Base-by-base conservation (phyloP, 2,797 vertebrate species). In the Myiotriccus ornatus region DNA sequence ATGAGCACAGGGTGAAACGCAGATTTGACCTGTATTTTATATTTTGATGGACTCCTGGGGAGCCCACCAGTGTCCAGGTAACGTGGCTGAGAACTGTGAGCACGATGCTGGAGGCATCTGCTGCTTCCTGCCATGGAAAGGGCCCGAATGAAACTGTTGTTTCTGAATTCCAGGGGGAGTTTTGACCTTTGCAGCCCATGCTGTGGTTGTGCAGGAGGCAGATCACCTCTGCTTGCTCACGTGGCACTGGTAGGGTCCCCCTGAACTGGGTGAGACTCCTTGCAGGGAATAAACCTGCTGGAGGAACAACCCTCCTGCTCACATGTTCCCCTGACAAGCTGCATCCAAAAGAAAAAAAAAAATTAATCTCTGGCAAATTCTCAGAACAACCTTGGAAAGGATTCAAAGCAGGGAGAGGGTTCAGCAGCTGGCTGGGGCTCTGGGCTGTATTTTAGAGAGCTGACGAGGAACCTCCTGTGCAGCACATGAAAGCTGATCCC, bases 401-500 rank as follows among this genome's bases (percentile, higher is more conserved):
- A 92, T 68, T 95, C 92, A 92, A 92, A 89, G 91, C 8, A 85
- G 65, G 60, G 73, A 85, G 62, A 92, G 79, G 94, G 91, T 87
- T 63, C 89, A 75, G 94, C 89, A 89, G 92, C 94, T 75, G 88
- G 92, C 90, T 59, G 67, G 27, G 79, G 90, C 83, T 56, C 79
- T 49, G 73, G 7, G 57, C 90, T 62, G 87, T 46, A 30, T 68
- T 93, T 95, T 69, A 62, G 60, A 92, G 80, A 71, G 81, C 95
- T 93, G 94, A 93, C 2, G 87, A 95, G 84, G 87, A 95, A 81
- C 94, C 95, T 95, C 84, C 94, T 39, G 80, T 89, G 79, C 91
- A 76, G 64, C 73, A 37, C 73, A 14, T 52, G 88, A 95, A 94
- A 96, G 69, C 70, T 11, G 70, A 95, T 82, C 87, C 91, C 7